These are phyloP conservation scores for Spisula subtruncata DNA, from an alignment of 2,888 invertebrate species.

Conservation along the genomic window DNA sequence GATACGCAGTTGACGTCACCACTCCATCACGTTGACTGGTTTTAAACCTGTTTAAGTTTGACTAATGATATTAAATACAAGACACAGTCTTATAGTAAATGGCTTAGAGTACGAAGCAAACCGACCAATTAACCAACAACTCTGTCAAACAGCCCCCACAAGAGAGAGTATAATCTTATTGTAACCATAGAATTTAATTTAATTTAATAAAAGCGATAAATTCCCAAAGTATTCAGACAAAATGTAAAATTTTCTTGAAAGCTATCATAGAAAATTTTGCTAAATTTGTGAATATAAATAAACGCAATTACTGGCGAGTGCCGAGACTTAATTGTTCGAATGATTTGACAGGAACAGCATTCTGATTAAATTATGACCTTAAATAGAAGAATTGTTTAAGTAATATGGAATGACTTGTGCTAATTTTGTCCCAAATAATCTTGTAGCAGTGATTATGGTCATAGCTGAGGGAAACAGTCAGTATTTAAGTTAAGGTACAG, in stretches of 20 bases:
- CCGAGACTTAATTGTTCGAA: too few species aligned
- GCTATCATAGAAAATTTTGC: too few species aligned
- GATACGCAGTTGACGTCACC: not conserved
- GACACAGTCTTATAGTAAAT: not conserved
- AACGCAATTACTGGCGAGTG: too few species aligned
- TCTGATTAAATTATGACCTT: too few species aligned
- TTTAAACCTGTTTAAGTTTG: not conserved
- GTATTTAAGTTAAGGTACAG: too few species aligned
- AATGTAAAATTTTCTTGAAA: not conserved
- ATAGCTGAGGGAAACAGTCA: too few species aligned
- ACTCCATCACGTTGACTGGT: not conserved
- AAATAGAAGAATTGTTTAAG: too few species aligned
- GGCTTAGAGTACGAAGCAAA: not conserved
- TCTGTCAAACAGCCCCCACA: not conserved
- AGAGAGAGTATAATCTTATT: constrained; percentile 4
- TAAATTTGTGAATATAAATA: too few species aligned
- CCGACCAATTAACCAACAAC: not conserved
- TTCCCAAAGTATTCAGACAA: not conserved
- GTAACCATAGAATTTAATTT: not conserved
- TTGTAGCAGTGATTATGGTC: too few species aligned
- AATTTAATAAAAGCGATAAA: constrained; percentile 5
- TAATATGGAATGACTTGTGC: too few species aligned
- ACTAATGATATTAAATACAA: not conserved
- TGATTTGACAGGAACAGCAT: too few species aligned
- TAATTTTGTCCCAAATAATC: too few species aligned